A percentile compares a stretch with the other conserved stretches of the same genome.
Evolutionary conservation across 1,140 invertebrate species (phyloP).

Genomic region (Drosophila albomicans): DNA sequence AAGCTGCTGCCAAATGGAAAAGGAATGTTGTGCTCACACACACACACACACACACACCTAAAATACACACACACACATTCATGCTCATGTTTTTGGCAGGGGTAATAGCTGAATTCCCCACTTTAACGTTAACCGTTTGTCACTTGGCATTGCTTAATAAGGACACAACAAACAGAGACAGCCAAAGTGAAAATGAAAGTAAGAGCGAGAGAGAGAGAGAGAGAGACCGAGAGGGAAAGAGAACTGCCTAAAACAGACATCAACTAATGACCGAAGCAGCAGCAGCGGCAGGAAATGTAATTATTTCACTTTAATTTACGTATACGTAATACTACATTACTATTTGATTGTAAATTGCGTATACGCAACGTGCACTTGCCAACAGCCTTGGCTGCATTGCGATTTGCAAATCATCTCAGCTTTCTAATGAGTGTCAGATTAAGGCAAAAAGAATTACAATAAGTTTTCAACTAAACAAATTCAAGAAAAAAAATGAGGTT

Average conservation of each 20-base stretch:
- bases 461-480: too few relatives aligned
- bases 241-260: slow-evolving; percentile 5
- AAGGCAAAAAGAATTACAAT: too few relatives aligned
- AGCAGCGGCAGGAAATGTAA: background rate
- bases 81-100: background rate
- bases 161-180: slow-evolving; percentile 19
- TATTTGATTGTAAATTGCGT: slow-evolving; percentile 25
- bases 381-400: too few relatives aligned
- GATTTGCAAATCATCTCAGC: too few relatives aligned
- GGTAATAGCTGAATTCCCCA: slow-evolving; percentile 41
- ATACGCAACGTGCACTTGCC: slow-evolving; percentile 20
- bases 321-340: slow-evolving; percentile 32
- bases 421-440: too few relatives aligned
- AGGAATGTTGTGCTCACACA: slow-evolving; percentile 20
- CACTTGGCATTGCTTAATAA: slow-evolving; percentile 52
- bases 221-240: background rate
- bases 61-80: background rate
- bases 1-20: slow-evolving; percentile 39
- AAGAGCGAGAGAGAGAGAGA: too few relatives aligned
- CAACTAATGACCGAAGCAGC: slow-evolving; percentile 21
- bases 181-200: background rate
- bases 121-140: slow-evolving; percentile 33
- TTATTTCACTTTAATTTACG: slow-evolving; percentile 29
- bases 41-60: background rate
- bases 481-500: too few relatives aligned